Base-by-base conservation (phyloP, 2,888 invertebrate species). In the Perizoma affinitatum region DNA sequence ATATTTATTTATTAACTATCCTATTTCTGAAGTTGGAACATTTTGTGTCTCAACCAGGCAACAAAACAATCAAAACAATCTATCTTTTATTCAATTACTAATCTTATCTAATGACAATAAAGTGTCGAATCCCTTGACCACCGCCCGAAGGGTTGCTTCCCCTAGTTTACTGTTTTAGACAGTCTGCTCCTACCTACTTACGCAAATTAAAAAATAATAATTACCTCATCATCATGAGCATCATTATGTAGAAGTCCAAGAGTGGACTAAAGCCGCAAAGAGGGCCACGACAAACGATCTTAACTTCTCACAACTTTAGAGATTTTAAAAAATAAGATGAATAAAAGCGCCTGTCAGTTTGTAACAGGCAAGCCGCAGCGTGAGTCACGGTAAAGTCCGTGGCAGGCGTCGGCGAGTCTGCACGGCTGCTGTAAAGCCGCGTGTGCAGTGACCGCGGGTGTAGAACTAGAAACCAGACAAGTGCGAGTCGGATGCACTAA, bases 361-460 rank as follows among this genome's bases (percentile, higher is more conserved):
- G 57, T 61, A 69, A 70, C 62, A 76, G 5, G 78, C 82, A 77
- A 72, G 65, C 66, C 69, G 78, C 72, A 54, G 78, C 73, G 79
- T 91, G 91, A 91, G 73, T 91, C 91, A 91, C 75, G 69, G 89
- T 81, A 80, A 87, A 89, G 72, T 72, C 89, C 89, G 66, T 70
- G 73, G 54, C 81, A 80, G 84, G 81, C 78, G 83, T n/a, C 82
- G 80, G 76, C 62, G 42, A 22, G 60, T 48, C 62, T 58, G 62
- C 60, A 65, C 65, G 66, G 66, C 52, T 51, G 52, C 35, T 59
- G 54, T 61, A 57, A 57, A 38, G 57, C 41, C 9, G 41, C 9
- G 54, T 3, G 45, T 6, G 8, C 7, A 42, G 54, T 54, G 46
- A 36, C 35, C 34, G 6, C 6, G 4, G 10, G n/a, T n/a, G 22